These are phyloP conservation scores for Glossosoma conforme DNA, from an alignment of 1,140 invertebrate species.

Conservation along the genomic window DNA sequence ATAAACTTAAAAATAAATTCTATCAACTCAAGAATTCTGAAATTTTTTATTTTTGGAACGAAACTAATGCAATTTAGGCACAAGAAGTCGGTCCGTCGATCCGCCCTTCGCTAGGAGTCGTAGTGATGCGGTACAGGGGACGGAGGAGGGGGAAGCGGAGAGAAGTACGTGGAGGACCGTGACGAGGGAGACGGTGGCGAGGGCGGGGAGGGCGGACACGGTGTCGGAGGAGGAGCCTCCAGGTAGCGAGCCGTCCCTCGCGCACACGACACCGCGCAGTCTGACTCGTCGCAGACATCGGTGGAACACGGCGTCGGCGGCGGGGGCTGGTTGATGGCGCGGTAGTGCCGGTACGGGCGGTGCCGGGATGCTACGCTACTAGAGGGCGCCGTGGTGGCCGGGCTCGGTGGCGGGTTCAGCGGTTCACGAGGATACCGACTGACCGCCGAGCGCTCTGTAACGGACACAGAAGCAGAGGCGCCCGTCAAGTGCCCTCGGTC, in stretches of 20 bases:
- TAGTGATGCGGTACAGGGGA: conserved; percentile 59
- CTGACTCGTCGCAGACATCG: conserved; percentile 87
- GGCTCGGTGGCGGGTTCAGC: conserved; percentile 85
- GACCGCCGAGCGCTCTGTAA: conserved; percentile 40
- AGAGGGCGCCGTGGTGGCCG: conserved; percentile 62
- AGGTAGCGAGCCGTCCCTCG: conserved; percentile 51
- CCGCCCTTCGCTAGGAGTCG: conserved; percentile 28
- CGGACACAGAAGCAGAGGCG: conserved; percentile 70
- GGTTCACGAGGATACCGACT: conserved; percentile 72
- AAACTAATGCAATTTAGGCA: background rate
- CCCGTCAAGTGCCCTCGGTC: conserved; percentile 78
- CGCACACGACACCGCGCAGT: conserved; percentile 52
- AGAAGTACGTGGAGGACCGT: conserved; percentile 69
- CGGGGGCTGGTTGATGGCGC: conserved; percentile 76
- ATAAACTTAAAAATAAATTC: background rate
- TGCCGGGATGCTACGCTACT: conserved; percentile 50
- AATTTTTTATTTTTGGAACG: background rate
- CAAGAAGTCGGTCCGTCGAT: too few relatives aligned
- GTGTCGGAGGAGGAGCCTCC: conserved; percentile 79
- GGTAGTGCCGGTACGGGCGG: conserved; percentile 70
- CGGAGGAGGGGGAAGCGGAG: conserved; percentile 64
- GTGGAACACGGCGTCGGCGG: conserved; percentile 92
- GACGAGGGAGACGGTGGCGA: conserved; percentile 79
- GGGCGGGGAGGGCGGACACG: conserved; percentile 78
- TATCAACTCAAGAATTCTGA: background rate